Percentiles rank a stretch among this genome's conserved stretches.
These are phyloP conservation scores for Planiliza haematocheilus DNA, from an alignment of 2,113 vertebrate species.

Conservation along the genomic window DNA sequence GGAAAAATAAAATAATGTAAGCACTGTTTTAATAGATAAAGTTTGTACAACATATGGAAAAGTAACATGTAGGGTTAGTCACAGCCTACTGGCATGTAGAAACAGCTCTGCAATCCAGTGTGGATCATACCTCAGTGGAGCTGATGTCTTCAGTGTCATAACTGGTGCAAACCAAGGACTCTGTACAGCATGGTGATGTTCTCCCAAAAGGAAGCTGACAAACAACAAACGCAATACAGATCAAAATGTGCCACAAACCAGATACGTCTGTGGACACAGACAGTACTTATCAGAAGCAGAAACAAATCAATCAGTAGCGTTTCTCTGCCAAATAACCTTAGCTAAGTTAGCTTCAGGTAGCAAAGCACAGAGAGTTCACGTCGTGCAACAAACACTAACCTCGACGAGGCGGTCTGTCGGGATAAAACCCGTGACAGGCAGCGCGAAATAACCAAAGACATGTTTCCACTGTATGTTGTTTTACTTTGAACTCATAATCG, in stretches of 20 bases:
- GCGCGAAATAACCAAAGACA: slow-evolving; percentile 62
- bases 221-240: slow-evolving; percentile 7
- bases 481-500: not conserved
- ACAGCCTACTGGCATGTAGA: too few relatives aligned
- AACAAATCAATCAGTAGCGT: not conserved
- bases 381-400: slow-evolving; percentile 61
- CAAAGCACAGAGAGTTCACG: not conserved
- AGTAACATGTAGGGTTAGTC: too few relatives aligned
- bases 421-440: slow-evolving; percentile 53
- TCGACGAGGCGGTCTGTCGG: slow-evolving; percentile 28
- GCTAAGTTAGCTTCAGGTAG: slow-evolving; percentile 6
- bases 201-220: slow-evolving; percentile 76
- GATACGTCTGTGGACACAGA: not conserved
- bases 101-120: not conserved
- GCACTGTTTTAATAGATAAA: too few relatives aligned
- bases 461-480: slow-evolving; percentile 20
- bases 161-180: slow-evolving; percentile 86
- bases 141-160: slow-evolving; percentile 82
- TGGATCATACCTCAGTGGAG: slow-evolving; percentile 86
- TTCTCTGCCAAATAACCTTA: slow-evolving; percentile 37
- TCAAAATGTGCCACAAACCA: not conserved
- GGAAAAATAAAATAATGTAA: too few relatives aligned
- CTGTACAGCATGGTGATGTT: slow-evolving; percentile 54
- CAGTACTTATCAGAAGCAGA: not conserved
- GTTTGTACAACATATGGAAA: too few relatives aligned